These are phyloP conservation scores for Euwallacea fornicatus DNA, from an alignment of 1,140 invertebrate species.

Conservation along the genomic window DNA sequence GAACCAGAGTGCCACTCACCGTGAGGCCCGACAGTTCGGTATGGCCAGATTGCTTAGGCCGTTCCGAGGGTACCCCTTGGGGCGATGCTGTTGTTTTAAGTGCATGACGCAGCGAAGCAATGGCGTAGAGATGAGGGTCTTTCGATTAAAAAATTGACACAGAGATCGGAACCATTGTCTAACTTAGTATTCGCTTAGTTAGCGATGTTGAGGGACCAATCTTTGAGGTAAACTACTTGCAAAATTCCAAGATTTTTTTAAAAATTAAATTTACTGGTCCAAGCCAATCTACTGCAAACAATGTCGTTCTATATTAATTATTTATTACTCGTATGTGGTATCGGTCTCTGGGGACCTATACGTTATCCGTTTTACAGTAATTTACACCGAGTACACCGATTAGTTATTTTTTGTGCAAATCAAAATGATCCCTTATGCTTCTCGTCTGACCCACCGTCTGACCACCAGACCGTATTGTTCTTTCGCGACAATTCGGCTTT, in stretches of 20 bases:
- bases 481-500: no score
- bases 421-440: no score
- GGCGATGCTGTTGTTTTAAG: slow-evolving; percentile 14
- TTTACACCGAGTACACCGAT: no score
- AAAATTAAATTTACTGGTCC: neutral
- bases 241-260: no score
- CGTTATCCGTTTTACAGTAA: no score
- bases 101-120: neutral
- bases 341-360: no score
- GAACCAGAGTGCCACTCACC: slow-evolving; percentile 16
- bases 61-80: slow-evolving; percentile 5
- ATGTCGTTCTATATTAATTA: no score
- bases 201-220: neutral
- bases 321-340: no score
- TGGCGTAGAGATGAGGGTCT: neutral
- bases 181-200: neutral
- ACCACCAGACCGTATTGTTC: no score
- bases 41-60: neutral
- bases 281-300: no score
- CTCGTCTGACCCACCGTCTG: no score
- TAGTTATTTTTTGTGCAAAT: no score
- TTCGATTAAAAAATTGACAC: neutral
- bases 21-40: slow-evolving; percentile 1
- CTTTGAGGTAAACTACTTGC: neutral
- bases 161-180: neutral